Percentiles rank a stretch among this genome's conserved stretches.
Evolutionary conservation across 2,113 vertebrate species (phyloP).

Genomic region (Rhombomys opimus): DNA sequence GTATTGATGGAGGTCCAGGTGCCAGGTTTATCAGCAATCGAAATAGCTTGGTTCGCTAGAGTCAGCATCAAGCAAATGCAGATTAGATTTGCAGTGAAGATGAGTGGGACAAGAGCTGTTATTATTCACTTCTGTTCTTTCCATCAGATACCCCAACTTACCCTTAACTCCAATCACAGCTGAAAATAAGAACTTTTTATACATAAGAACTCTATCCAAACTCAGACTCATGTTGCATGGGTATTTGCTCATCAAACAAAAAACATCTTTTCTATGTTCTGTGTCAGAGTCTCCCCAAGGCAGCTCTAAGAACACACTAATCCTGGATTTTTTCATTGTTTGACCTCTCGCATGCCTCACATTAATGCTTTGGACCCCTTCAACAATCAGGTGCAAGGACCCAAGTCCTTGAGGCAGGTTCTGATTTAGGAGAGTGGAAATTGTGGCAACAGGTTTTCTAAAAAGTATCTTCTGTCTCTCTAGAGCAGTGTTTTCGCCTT

Average conservation of each 20-base stretch:
- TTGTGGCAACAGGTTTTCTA: neutral
- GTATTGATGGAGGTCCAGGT: neutral
- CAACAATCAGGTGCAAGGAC: neutral
- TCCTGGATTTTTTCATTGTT: neutral
- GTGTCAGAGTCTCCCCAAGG: neutral
- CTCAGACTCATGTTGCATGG: neutral
- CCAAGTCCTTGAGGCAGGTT: neutral
- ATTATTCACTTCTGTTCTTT: neutral
- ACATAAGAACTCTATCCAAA: neutral
- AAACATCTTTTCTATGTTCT: neutral
- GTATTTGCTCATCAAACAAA: too few relatives aligned
- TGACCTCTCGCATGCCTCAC: neutral
- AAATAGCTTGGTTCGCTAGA: neutral
- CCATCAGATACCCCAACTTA: neutral
- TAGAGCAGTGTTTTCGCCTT: neutral
- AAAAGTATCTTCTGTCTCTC: neutral
- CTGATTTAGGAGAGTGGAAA: neutral
- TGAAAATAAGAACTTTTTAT: neutral
- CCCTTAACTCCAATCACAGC: neutral
- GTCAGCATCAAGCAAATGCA: neutral
- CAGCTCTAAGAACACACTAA: neutral
- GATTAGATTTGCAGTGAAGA: neutral
- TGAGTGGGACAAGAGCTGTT: neutral
- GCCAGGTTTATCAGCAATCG: too few relatives aligned
- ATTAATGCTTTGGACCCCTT: neutral